These are phyloP conservation scores for Mus minutoides DNA, from an alignment of 2,797 vertebrate species.

Conservation along the genomic window DNA sequence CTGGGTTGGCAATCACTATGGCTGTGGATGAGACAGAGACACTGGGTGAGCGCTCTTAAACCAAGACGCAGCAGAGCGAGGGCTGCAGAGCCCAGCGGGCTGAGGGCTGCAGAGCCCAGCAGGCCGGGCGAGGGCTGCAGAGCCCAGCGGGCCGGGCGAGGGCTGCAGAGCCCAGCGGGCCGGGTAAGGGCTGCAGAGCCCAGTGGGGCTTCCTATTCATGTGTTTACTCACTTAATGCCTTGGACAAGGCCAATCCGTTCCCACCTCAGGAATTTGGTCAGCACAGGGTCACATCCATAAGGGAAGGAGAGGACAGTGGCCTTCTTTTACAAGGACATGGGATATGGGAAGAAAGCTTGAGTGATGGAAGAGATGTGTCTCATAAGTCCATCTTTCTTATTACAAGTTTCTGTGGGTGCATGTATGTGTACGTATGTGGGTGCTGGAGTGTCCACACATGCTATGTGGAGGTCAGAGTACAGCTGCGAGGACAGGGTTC, in stretches of 20 bases:
- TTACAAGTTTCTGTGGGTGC: background rate
- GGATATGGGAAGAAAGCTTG: background rate
- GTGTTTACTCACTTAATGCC: too few species aligned
- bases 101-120: background rate
- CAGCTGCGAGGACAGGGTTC: background rate
- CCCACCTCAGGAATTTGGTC: background rate
- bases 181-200: too few species aligned
- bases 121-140: too few species aligned
- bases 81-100: background rate
- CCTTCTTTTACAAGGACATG: background rate
- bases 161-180: background rate
- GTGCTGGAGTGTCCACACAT: background rate
- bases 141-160: background rate
- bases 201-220: accelerated
- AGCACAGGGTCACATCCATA: background rate
- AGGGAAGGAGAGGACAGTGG: background rate
- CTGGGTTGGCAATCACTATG: constrained; percentile 78
- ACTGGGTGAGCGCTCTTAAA: background rate
- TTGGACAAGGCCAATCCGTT: background rate
- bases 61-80: too few species aligned
- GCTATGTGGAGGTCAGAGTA: background rate
- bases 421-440: background rate
- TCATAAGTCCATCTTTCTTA: background rate
- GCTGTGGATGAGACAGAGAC: constrained; percentile 73
- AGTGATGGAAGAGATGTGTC: background rate